phyloP scores from a whole-genome alignment of 2,888 invertebrate species.

The Mactromeris polynyma region DNA sequence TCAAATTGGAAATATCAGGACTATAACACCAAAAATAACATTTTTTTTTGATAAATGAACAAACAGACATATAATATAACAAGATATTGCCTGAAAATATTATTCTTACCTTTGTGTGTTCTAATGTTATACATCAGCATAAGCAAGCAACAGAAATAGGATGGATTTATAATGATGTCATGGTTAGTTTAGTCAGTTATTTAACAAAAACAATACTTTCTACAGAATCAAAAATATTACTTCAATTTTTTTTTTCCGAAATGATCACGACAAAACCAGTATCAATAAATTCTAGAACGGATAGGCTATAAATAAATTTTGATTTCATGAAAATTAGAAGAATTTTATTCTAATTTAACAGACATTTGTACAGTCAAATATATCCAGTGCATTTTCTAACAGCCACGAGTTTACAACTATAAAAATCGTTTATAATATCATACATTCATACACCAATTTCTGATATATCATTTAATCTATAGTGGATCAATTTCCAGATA shows the following conservation, averaged over 20 bases:
- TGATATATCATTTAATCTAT: too few species aligned
- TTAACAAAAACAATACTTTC: background rate
- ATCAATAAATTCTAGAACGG: too few species aligned
- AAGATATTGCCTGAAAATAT: constrained; percentile 37
- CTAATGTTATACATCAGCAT: constrained; percentile 56
- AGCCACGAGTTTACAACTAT: too few species aligned
- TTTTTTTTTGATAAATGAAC: constrained; percentile 21
- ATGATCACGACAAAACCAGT: too few species aligned
- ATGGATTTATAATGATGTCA: constrained; percentile 31
- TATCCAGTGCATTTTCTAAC: too few species aligned
- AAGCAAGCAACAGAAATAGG: constrained; percentile 66
- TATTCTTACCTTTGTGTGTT: constrained; percentile 57
- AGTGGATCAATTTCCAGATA: too few species aligned
- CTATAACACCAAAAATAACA: background rate
- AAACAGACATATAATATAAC: constrained; percentile 45
- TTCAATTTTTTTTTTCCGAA: background rate
- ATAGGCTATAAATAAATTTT: too few species aligned
- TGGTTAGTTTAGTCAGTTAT: background rate
- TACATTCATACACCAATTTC: too few species aligned
- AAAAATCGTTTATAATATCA: too few species aligned
- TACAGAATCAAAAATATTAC: background rate
- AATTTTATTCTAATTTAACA: too few species aligned
- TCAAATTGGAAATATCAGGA: background rate
- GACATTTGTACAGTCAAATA: too few species aligned
- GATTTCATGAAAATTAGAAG: too few species aligned